Base-by-base conservation (phyloP, 37 sponge, comb jelly and placozoan species). In the Petrosia ficiformis region DNA sequence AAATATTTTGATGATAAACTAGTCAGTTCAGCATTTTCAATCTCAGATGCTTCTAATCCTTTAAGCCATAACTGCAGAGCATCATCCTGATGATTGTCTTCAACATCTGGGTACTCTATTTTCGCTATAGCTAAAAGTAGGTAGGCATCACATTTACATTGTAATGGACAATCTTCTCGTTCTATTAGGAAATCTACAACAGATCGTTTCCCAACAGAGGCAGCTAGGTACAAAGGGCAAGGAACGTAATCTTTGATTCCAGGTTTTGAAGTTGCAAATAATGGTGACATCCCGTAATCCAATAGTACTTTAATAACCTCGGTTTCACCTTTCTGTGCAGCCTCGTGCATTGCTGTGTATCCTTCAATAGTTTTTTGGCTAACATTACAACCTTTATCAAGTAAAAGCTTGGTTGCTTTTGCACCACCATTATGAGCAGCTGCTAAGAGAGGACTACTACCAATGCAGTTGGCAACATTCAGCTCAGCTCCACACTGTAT, bases 331-430 rank as follows among this genome's bases (percentile, higher is more conserved):
- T 39, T 70, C 4, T 25, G 28, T 39, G 71, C 71, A 39, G 71
- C 71, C 21, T 43, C 28, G 28, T 70, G 71, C 44, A 70, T 38
- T 3, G 44, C 71, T 24, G 71, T 70, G 44, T 70, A 37, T 3
- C 71, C 71, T 3, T 39, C 42, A 3, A 39, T 35, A 39, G 39
- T 39, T 29, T 30, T 39, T 4, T 5, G 44, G 28, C 24, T 16
- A 11, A 19, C 8, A 26, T 39, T 39, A 42, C 44, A 43, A 39
- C 71, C 71, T 43, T 2, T 3, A n/a, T 70, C 71, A 29, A 70
- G 71, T 39, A 70, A 11, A 41, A 39, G 42, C 11, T 37, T 26
- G 16, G 10, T 37, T 25, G 39, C 26, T 4, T 39, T 1, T 3
- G 42, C 4, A 19, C 44, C 44, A 4, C 42, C 42, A 28, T 41